Evolutionary conservation across 2,113 vertebrate species (phyloP), one percentile per base, ranked within the genome.

Genomic region (Xiphophorus maculatus): DNA sequence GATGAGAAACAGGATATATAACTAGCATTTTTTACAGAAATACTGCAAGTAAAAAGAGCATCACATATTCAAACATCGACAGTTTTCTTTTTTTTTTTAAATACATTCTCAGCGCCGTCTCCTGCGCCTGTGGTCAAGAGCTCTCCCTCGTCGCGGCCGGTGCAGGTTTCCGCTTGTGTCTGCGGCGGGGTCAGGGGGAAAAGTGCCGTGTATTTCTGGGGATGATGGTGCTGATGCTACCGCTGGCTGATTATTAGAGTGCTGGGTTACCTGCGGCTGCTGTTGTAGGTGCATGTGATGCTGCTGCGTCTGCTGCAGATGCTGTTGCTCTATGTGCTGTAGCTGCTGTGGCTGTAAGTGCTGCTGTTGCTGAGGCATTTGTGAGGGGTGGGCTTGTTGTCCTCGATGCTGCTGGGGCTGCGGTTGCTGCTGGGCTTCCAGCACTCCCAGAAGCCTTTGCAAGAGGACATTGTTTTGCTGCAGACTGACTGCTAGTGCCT

Each of bases 391-490:
- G 27, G 75, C 72, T 74, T 83, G 89, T 73, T 86, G 91, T 30
- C 75, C 76, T 25, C 86, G 87, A 44, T 92, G 89, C 27, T 91
- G 90, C 69, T 90, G 89, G 7, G 83, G 81, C 69, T 89, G 90
- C 35, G 83, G 90, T 40, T 93, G 93, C 12, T 94, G 92, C 83
- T 95, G 95, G 60, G 92, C 92, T 73, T 95, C 95, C 2, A 95
- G 93, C 65, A 95, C 93, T 68, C 91, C 93, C 74, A 95, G 80
- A 27, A 95, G 89, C 86, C 93, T 93, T 79, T 95, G 94, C 82
- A 95, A 80, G 14, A 95, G 93, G 58, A 95, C 82, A 73, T 95
- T 95, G 89, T 95, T 95, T 81, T 95, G 95, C 86, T 95, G 94
- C 25, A 95, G 79, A 87, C 94, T 95, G 76, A 89, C 74, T 29